Conservation (phyloP, 2,113 vertebrate genomes). For the Xenus cinereus region DNA sequence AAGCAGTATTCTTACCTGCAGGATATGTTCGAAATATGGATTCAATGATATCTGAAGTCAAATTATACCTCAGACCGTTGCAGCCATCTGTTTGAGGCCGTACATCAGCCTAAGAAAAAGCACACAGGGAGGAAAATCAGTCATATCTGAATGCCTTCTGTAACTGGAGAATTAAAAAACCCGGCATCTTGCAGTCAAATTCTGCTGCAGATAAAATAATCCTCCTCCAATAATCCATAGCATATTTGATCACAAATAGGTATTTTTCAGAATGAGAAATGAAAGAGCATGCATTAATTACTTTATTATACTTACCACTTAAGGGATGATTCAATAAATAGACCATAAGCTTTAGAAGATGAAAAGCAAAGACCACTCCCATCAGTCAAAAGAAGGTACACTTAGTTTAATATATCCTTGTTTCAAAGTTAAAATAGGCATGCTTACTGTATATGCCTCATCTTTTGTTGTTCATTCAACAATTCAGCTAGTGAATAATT, state of each 20-base stretch:
- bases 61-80: slow-evolving; percentile 95
- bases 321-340: neutral
- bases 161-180: neutral
- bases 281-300: neutral
- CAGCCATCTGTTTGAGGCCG: slow-evolving; percentile 97
- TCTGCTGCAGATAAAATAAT: neutral
- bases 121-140: neutral
- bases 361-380: neutral
- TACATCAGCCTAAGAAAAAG: slow-evolving; percentile 88
- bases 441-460: neutral
- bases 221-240: neutral
- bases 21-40: slow-evolving; percentile 99
- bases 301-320: neutral
- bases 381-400: neutral
- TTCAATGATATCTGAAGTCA: slow-evolving; percentile 97
- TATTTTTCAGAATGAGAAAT: neutral
- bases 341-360: neutral
- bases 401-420: neutral
- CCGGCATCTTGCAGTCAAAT: neutral
- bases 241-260: neutral
- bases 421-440: neutral
- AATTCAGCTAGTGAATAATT: neutral
- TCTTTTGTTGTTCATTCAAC: neutral
- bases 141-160: neutral
- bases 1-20: slow-evolving; percentile 80